These are phyloP conservation scores for Sphaeridia pumilis DNA, from an alignment of 2,888 invertebrate species.

Conservation along the genomic window DNA sequence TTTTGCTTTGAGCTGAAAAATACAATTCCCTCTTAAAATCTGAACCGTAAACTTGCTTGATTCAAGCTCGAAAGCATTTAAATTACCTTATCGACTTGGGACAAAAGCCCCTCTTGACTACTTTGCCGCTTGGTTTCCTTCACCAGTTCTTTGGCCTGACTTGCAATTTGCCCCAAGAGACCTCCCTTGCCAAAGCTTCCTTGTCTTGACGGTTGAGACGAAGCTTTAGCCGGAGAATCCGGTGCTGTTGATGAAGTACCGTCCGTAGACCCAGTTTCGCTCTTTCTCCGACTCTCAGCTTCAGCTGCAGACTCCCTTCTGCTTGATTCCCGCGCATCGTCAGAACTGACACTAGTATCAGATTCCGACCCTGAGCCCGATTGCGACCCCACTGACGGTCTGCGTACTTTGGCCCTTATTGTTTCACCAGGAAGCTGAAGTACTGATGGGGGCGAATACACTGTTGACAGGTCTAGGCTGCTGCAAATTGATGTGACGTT, in stretches of 20 bases:
- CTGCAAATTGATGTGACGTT: slow-evolving; percentile 42
- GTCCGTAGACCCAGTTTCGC: slow-evolving; percentile 11
- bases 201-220: slow-evolving; percentile 27
- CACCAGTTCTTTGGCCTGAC: slow-evolving; percentile 78
- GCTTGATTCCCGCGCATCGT: slow-evolving; percentile 37
- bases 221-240: too few relatives aligned
- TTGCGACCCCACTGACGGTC: slow-evolving; percentile 21
- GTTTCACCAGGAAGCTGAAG: slow-evolving; percentile 67
- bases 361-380: slow-evolving; percentile 28
- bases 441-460: slow-evolving; percentile 83
- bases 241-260: slow-evolving; percentile 8
- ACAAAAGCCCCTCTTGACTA: slow-evolving; percentile 65
- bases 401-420: slow-evolving; percentile 1
- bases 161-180: slow-evolving; percentile 72
- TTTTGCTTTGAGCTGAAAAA: slow-evolving; percentile 49
- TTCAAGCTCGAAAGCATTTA: neutral
- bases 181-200: slow-evolving; percentile 43
- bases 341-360: slow-evolving; percentile 38
- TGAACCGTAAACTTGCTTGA: too few relatives aligned
- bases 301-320: slow-evolving; percentile 24
- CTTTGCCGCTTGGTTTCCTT: slow-evolving; percentile 76
- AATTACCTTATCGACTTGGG: slow-evolving; percentile 76
- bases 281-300: neutral
- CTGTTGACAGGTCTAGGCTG: slow-evolving; percentile 45
- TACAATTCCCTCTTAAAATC: too few relatives aligned